Evolutionary conservation across 1,140 invertebrate species (phyloP).

Genomic region (Ephestia elutella): DNA sequence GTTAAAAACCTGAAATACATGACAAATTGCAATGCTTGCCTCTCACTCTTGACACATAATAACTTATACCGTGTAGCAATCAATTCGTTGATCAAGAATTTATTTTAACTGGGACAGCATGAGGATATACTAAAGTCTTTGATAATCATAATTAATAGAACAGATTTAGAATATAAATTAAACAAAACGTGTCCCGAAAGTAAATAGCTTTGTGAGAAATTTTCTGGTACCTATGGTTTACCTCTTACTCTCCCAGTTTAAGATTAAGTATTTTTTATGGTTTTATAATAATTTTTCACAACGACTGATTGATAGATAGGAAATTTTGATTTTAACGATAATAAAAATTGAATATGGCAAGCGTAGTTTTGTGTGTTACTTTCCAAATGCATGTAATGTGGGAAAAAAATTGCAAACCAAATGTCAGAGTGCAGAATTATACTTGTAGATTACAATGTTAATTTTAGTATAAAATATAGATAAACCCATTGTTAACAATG

Average conservation of each 20-base stretch:
- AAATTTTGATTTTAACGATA: too few species aligned
- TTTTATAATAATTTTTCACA: too few species aligned
- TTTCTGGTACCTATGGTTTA: background rate
- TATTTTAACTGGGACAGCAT: background rate
- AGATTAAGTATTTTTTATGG: background rate
- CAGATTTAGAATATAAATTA: too few species aligned
- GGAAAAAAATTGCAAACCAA: background rate
- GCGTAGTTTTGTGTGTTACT: too few species aligned
- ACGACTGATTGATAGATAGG: too few species aligned
- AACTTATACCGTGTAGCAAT: conserved; percentile 4
- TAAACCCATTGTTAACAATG: background rate
- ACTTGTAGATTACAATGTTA: too few species aligned
- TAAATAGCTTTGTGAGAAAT: background rate
- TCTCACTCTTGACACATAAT: conserved; percentile 31
- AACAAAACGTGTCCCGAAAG: background rate
- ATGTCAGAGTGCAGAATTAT: background rate
- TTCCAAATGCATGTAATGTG: too few species aligned
- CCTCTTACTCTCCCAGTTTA: background rate
- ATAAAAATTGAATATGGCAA: too few species aligned
- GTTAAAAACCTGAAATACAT: conserved; percentile 89
- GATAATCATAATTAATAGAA: too few species aligned
- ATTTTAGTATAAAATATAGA: background rate
- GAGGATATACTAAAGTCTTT: background rate
- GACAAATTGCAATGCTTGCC: conserved; percentile 64
- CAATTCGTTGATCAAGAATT: background rate